phyloP scores from a whole-genome alignment of 2,888 invertebrate species.

The Andrena camellia region DNA sequence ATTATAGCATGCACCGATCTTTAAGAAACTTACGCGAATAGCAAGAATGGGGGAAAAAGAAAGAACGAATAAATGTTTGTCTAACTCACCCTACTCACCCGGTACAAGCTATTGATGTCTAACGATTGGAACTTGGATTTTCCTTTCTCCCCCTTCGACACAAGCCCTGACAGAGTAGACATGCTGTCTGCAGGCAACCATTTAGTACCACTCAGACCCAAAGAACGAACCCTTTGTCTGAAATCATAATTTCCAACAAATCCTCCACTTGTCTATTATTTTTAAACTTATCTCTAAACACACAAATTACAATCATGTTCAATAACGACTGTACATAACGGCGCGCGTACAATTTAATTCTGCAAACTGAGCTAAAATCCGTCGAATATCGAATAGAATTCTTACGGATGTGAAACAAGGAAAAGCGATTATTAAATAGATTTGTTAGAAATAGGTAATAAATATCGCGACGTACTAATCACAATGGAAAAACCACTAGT shows the following conservation, averaged over 20 bases:
- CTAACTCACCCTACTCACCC: slow-evolving; percentile 92
- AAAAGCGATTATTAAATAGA: background rate
- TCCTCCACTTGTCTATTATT: too few species aligned
- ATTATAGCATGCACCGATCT: too few species aligned
- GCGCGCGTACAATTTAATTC: background rate
- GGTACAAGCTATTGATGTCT: slow-evolving; percentile 99
- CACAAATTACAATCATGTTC: background rate
- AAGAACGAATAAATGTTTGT: slow-evolving; percentile 54
- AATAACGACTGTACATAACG: too few species aligned
- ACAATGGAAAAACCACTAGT: background rate
- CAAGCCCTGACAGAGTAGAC: slow-evolving; percentile 97
- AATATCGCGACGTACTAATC: background rate
- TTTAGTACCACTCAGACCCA: slow-evolving; percentile 92
- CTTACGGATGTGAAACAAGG: background rate
- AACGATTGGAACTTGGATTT: slow-evolving; percentile 98
- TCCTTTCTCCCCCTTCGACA: slow-evolving; percentile 94
- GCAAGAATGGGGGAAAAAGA: background rate
- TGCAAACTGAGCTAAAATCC: background rate
- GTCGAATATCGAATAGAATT: background rate
- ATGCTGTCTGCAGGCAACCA: slow-evolving; percentile 98
- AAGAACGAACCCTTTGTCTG: slow-evolving; percentile 91
- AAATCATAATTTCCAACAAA: slow-evolving; percentile 72
- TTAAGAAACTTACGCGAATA: background rate
- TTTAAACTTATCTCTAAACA: too few species aligned
- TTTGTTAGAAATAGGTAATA: background rate